Percentiles rank a stretch among this genome's conserved stretches.
Conservation (phyloP, 2,797 vertebrate species). For the Sus cebifrons region DNA sequence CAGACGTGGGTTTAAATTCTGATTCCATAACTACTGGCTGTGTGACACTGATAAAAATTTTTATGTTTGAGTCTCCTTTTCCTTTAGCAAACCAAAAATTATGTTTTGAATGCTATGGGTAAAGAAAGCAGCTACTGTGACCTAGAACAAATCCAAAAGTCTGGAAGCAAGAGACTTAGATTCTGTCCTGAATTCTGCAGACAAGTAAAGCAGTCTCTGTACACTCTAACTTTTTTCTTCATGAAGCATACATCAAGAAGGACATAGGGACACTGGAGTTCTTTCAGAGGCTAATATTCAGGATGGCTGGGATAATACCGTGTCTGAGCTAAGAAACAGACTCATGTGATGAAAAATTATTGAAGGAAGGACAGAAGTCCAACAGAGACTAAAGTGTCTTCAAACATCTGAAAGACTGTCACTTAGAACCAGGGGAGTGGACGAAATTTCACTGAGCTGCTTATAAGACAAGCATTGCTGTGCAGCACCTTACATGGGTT, state of each 20-base stretch:
- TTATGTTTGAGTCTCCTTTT: not conserved
- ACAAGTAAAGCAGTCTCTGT: not conserved
- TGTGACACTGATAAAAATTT: not conserved
- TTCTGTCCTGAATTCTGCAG: not conserved
- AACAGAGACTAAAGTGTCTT: not conserved
- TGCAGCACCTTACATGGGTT: not conserved
- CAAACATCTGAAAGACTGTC: not conserved
- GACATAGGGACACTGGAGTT: not conserved
- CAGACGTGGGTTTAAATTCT: not conserved
- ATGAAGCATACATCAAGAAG: not conserved
- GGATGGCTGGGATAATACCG: not conserved
- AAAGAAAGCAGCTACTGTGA: not conserved
- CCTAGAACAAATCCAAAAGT: not conserved
- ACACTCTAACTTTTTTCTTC: not conserved
- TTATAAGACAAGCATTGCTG: not conserved
- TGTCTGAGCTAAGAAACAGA: not conserved
- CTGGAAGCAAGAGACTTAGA: constrained; percentile 28
- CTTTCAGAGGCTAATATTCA: not conserved
- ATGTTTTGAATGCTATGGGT: not conserved
- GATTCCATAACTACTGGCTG: not conserved
- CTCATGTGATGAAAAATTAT: not conserved
- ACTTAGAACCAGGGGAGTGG: not conserved
- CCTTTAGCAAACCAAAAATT: not conserved
- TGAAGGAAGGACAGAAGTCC: not conserved
- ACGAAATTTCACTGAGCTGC: not conserved